Evolutionary conservation across 2,888 invertebrate genomes (phyloP).

Genomic region (Lutraria lutraria): DNA sequence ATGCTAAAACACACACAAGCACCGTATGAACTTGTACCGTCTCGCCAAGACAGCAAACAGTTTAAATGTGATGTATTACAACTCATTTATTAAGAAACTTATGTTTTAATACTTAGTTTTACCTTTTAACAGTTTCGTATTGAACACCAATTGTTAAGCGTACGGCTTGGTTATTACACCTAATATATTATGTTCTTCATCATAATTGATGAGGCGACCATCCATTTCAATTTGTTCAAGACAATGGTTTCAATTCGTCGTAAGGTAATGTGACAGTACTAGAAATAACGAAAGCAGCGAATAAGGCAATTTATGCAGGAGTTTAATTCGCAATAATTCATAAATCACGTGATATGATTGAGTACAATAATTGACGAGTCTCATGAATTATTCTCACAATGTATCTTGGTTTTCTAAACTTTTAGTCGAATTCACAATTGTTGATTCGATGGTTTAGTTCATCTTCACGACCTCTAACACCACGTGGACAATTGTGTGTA

Average conservation of each 20-base stretch:
- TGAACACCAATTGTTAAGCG: neutral
- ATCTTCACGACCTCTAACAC: neutral
- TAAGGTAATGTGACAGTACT: neutral
- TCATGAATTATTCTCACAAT: constrained; percentile 17
- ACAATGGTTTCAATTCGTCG: neutral
- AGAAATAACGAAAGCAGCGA: neutral
- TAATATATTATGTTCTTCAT: neutral
- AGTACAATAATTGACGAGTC: neutral
- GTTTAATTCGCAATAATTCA: neutral
- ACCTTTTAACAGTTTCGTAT: neutral
- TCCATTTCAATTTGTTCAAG: constrained; percentile 18
- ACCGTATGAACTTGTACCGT: neutral
- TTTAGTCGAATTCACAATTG: neutral
- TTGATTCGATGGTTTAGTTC: neutral
- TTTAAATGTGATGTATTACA: neutral
- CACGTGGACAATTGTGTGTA: neutral
- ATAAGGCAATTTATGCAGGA: neutral
- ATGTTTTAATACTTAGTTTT: neutral
- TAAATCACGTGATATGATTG: constrained; percentile 23
- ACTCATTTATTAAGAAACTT: neutral
- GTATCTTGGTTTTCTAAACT: neutral
- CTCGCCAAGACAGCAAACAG: neutral
- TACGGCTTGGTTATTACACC: neutral
- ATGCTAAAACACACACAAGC: neutral
- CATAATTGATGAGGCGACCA: neutral